phyloP scores from a whole-genome alignment of 2,797 vertebrate species.

The Coilia nasus region DNA sequence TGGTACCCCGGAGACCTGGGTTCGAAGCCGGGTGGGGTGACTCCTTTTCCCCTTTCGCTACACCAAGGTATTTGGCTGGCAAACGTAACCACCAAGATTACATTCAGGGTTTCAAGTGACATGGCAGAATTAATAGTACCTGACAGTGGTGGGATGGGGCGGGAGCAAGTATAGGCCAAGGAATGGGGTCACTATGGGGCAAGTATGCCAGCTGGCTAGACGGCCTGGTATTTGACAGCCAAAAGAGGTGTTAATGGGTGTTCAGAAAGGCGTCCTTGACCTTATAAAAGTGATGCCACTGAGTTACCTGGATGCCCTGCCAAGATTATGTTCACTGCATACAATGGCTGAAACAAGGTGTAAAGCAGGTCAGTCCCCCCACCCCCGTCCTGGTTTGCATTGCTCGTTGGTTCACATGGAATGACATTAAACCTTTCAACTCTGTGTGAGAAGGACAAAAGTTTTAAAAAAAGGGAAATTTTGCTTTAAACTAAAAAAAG shows the following conservation, averaged over 20 bases:
- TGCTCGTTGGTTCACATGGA: not conserved
- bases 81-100: not conserved
- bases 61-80: constrained; percentile 24
- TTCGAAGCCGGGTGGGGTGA: no score
- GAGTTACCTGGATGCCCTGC: constrained; percentile 34
- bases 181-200: constrained; percentile 28
- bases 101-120: constrained; percentile 18
- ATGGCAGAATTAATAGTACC: constrained; percentile 18
- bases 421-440: no score
- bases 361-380: constrained; percentile 47
- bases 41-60: no score
- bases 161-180: constrained; percentile 21
- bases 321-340: constrained; percentile 38
- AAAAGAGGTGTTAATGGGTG: constrained; percentile 47
- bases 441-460: not conserved
- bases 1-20: no score
- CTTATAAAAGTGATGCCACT: constrained; percentile 33
- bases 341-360: constrained; percentile 39
- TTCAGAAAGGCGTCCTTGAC: constrained; percentile 36
- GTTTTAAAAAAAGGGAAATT: not conserved
- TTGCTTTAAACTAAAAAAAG: not conserved
- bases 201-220: constrained; percentile 42
- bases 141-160: constrained; percentile 14
- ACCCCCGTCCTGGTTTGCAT: not conserved
- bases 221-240: constrained; percentile 34